These are phyloP conservation scores for Notiomystis cincta DNA, from an alignment of 2,113 vertebrate genomes.

Conservation along the genomic window DNA sequence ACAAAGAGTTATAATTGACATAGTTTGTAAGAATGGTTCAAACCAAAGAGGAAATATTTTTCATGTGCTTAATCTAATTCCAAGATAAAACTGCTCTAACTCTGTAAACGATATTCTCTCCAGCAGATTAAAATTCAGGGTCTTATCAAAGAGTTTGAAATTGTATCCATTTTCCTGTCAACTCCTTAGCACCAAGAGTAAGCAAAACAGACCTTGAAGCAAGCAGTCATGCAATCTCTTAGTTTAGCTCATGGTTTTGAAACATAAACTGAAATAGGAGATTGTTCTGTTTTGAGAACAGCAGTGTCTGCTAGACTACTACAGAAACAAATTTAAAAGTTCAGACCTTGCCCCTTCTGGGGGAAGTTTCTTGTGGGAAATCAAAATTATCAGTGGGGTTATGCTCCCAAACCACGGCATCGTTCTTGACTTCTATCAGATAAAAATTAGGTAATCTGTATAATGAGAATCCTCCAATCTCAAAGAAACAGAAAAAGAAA, in stretches of 20 bases:
- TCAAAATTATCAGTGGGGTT: slow-evolving; percentile 52
- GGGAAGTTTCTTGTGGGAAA: slow-evolving; percentile 51
- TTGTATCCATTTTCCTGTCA: neutral
- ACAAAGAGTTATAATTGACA: neutral
- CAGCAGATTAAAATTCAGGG: neutral
- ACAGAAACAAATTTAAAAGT: neutral
- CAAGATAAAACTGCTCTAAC: neutral
- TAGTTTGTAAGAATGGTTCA: neutral
- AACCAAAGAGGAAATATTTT: neutral
- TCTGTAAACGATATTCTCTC: neutral
- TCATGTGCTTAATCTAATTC: neutral
- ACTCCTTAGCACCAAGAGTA: neutral
- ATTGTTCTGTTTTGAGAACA: neutral
- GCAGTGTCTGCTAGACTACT: neutral
- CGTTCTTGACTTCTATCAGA: slow-evolving; percentile 75
- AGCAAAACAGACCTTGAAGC: neutral
- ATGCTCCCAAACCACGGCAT: slow-evolving; percentile 78
- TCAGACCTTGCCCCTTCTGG: slow-evolving; percentile 77
- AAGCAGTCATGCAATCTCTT: neutral
- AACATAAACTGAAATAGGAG: neutral
- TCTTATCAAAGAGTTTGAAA: neutral
- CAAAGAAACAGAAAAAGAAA: neutral
- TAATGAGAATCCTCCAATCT: slow-evolving; percentile 81
- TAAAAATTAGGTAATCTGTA: slow-evolving; percentile 77
- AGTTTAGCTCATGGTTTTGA: neutral